phyloP scores from a whole-genome alignment of 2,113 vertebrate genomes.

The Physeter macrocephalus region DNA sequence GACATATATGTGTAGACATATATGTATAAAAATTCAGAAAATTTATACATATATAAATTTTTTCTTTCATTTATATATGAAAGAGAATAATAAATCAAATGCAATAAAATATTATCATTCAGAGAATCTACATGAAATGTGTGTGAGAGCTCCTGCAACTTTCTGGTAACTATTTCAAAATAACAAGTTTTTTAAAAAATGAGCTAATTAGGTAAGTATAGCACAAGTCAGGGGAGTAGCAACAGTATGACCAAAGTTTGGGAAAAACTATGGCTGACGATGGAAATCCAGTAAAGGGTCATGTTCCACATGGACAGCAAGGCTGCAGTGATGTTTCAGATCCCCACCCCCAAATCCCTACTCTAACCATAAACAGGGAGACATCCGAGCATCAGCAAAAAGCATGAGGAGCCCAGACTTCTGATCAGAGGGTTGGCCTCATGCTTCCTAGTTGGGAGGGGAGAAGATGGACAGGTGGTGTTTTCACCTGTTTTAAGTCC shows the following conservation, averaged over 20 bases:
- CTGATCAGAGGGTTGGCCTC: background rate
- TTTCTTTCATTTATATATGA: background rate
- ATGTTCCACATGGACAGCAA: fast-evolving
- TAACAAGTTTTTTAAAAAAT: background rate
- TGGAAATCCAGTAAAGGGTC: background rate
- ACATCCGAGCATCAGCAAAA: background rate
- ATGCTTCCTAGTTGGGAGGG: background rate
- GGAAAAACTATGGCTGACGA: background rate
- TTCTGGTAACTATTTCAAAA: background rate
- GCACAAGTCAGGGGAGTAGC: background rate
- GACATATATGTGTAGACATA: background rate
- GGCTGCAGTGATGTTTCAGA: no score
- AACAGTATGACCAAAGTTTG: background rate
- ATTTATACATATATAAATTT: background rate
- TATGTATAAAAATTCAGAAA: background rate
- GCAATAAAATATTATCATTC: background rate
- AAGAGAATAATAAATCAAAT: background rate
- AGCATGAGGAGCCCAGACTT: background rate
- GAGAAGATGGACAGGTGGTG: background rate
- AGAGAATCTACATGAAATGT: background rate
- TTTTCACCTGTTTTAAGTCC: background rate
- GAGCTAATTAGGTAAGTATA: background rate
- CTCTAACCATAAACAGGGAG: background rate
- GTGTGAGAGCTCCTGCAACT: background rate
- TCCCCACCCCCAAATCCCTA: no score